A percentile compares a stretch with the other conserved stretches of the same genome.
phyloP scores from a whole-genome alignment of 2,113 vertebrate species.

The Pipa parva region DNA sequence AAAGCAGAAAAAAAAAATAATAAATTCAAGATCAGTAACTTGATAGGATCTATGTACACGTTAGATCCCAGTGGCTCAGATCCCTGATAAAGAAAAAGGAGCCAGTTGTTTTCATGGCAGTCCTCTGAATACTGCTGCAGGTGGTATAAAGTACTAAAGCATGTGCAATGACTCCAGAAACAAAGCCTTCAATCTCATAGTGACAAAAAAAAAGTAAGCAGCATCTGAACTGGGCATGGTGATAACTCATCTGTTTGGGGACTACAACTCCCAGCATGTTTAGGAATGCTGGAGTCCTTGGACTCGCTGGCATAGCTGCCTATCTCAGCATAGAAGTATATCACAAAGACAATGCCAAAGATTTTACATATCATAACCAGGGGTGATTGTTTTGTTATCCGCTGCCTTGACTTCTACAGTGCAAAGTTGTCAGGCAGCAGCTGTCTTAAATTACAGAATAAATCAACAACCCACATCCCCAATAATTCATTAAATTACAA shows the following conservation, averaged over 20 bases:
- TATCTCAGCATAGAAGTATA: too few relatives aligned
- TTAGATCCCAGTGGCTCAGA: constrained; percentile 25
- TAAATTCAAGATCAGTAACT: constrained; percentile 23
- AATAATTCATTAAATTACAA: constrained; percentile 5
- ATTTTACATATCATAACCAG: not conserved
- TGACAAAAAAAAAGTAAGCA: not conserved
- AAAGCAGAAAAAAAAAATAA: constrained; percentile 29
- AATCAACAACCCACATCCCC: not conserved
- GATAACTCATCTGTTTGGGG: too few relatives aligned
- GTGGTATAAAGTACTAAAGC: not conserved
- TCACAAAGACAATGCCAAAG: not conserved
- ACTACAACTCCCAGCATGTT: too few relatives aligned
- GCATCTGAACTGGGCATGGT: not conserved
- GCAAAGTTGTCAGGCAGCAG: not conserved
- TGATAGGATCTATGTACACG: not conserved
- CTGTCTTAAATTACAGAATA: not conserved
- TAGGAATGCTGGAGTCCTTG: too few relatives aligned
- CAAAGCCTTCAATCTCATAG: constrained; percentile 17
- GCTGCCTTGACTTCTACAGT: not conserved
- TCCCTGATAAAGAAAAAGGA: constrained; percentile 22
- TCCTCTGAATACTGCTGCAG: constrained; percentile 9
- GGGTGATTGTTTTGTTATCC: not conserved
- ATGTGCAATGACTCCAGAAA: constrained; percentile 18
- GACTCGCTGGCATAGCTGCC: too few relatives aligned
- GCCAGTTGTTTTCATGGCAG: not conserved